Percentiles rank a stretch among this genome's conserved stretches.
Conservation (phyloP, 2,797 vertebrate genomes). For the Kryptolebias ocellatus region DNA sequence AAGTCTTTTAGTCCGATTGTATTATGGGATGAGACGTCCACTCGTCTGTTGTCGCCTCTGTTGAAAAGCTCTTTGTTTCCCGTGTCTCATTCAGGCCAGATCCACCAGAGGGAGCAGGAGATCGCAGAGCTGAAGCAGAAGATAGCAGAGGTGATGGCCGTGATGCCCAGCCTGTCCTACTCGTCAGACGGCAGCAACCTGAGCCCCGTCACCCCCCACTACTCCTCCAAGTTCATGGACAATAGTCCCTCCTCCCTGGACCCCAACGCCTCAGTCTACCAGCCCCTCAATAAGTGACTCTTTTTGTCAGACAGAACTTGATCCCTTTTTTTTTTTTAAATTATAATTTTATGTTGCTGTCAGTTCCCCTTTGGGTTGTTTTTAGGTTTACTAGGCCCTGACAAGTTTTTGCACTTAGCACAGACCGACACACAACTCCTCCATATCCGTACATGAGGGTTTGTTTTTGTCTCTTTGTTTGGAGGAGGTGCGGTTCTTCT, state of each 20-base stretch:
- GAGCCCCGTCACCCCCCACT: constrained; percentile 92
- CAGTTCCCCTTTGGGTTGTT: constrained; percentile 29
- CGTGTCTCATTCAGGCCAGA: constrained; percentile 85
- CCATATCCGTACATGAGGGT: constrained; percentile 8
- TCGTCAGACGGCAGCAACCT: constrained; percentile 90
- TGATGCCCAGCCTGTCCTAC: constrained; percentile 98
- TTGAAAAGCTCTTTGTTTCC: neutral
- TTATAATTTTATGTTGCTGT: constrained; percentile 18
- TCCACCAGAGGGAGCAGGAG: constrained; percentile 98
- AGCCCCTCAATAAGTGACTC: constrained; percentile 94
- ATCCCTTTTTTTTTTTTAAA: constrained; percentile 36
- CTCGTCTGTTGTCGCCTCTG: neutral
- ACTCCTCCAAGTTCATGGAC: constrained; percentile 99
- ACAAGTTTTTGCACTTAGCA: constrained; percentile 56
- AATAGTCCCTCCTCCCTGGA: constrained; percentile 96
- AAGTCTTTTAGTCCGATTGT: neutral
- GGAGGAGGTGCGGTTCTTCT: constrained; percentile 33
- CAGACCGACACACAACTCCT: constrained; percentile 34
- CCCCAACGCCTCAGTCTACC: constrained; percentile 98
- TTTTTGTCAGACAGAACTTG: constrained; percentile 49
- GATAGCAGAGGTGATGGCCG: constrained; percentile 99
- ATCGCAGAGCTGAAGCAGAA: constrained; percentile 99
- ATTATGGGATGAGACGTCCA: neutral
- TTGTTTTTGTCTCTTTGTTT: constrained; percentile 17
- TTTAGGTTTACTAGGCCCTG: constrained; percentile 47